Evolutionary conservation across 1,140 invertebrate genomes (phyloP), one percentile per base, ranked within the genome.

Genomic region (Vollenhovia emeryi): DNA sequence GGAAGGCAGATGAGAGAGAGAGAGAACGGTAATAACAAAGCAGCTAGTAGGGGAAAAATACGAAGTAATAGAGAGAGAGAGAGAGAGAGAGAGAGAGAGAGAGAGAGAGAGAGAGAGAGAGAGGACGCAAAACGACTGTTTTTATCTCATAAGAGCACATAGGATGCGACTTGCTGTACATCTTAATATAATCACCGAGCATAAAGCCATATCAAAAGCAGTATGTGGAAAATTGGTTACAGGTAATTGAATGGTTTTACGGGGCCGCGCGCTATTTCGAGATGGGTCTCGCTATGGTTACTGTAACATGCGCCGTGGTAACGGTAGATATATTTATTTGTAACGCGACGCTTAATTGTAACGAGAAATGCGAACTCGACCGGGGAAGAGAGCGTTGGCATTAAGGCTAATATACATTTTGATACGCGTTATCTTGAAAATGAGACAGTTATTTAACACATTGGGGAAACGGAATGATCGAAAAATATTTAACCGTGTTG

Each of bases 161-260:
- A 9, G 24, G 2, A 78, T 15, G 75, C 15, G 13, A 30, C 36
- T 71, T 80, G 30, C 11, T 48, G 62, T 80, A 71, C 36, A 71
- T 71, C 50, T 80, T 80, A 45, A 80, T 80, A 80, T 71, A 30
- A 80, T 80, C 50, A 57, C 50, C 18, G 30, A 55, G 48, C 64
- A 71, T 69, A 80, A 69, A 80, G 36, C 48, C 36, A 8, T 69
- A 80, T 80, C 78, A 80, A 43, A 27, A 80, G 64, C 52, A 9
- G 48, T 55, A 71, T 2, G 78, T 40, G 64, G 78, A 71, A 80
- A 80, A 80, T 71, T 80, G 64, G 64, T 80, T 55, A 30, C 62
- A 80, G 36, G 52, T 80, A 80, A 80, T 80, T 80, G 78, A 80
- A 71, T 80, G 50, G 64, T 80, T 71, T 80, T 80, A 80, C 36